Evolutionary conservation across 1,140 invertebrate species (phyloP), one percentile per base, ranked within the genome.

Genomic region (Caenorhabditis tropicalis): DNA sequence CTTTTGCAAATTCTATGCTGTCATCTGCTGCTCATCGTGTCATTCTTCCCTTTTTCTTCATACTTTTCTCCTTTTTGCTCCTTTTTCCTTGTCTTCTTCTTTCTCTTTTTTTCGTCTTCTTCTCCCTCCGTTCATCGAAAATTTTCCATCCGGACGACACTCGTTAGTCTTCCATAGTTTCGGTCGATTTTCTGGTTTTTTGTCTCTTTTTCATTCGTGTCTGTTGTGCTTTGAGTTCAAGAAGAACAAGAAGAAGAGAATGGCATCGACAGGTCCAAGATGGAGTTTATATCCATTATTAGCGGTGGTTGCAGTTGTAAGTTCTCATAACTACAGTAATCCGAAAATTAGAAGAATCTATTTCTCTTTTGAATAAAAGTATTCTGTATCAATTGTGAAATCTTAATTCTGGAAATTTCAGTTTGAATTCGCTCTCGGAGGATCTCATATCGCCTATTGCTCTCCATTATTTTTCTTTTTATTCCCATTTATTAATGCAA

Each of bases 261-360:
- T 74, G 65, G 79, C 46, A 81, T 81, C 46, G 46, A 53, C 48
- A 31, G 79, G 79, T 51, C 51, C 79, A 29, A 51, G 36, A 81
- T 53, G 79, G 79, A 39, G 79, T 51, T 39, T 81, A 31, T 85
- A 85, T 49, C 83, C 83, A 5, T n/a, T 85, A 19, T 43, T 85
- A 24, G 83, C 83, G 9, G 79, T 85, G 21, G 53, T 85, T 5
- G 70, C 83, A 1, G 51, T 85, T 29, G 83, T 85, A 24, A 85
- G 74, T 58, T 16, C 24, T 10, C 53, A 0, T 24, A 29, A 10
- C n/a, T n/a, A 51, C 15, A 19, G 48, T 15, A 51, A 43, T 5
- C 5, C 39, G 12, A n/a, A n/a, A n/a, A n/a, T n/a, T n/a, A n/a
- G n/a, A n/a, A n/a, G n/a, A n/a, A n/a, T n/a, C n/a, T n/a, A n/a